A percentile compares a stretch with the other conserved stretches of the same genome.
These are phyloP conservation scores for Tychaedon coryphoeus DNA, from an alignment of 2,113 vertebrate genomes.

Conservation along the genomic window DNA sequence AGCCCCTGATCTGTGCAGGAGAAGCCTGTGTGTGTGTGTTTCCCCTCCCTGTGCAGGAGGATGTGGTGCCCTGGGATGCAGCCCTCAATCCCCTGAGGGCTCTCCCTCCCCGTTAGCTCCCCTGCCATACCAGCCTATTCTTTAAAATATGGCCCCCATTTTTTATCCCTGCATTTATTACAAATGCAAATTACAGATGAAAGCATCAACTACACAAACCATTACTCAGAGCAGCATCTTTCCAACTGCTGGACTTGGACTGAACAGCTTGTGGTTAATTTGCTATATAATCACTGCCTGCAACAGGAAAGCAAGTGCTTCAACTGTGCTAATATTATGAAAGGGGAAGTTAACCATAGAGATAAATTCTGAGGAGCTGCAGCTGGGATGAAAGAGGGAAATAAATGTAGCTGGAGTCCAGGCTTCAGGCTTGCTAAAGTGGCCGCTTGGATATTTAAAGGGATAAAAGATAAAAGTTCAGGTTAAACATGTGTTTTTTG, in stretches of 20 bases:
- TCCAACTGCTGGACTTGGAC: constrained; percentile 77
- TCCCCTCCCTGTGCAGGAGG: not conserved
- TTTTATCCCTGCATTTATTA: constrained; percentile 80
- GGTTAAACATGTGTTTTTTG: constrained; percentile 53
- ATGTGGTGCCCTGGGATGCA: constrained; percentile 19
- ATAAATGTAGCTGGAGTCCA: constrained; percentile 62
- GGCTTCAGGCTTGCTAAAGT: constrained; percentile 59
- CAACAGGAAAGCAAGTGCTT: constrained; percentile 74
- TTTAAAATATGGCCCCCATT: constrained; percentile 51
- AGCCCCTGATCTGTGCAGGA: not conserved
- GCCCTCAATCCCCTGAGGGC: constrained; percentile 40
- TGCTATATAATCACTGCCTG: constrained; percentile 83
- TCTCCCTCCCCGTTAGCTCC: not conserved
- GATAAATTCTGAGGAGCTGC: constrained; percentile 71
- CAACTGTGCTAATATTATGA: constrained; percentile 82
- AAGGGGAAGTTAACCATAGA: constrained; percentile 78
- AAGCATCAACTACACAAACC: constrained; percentile 78
- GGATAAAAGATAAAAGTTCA: constrained; percentile 59
- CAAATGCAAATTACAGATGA: constrained; percentile 80
- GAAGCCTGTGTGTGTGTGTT: not conserved
- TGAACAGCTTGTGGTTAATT: constrained; percentile 85
- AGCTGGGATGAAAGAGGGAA: constrained; percentile 69
- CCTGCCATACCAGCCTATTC: constrained; percentile 35
- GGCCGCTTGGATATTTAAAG: constrained; percentile 62
- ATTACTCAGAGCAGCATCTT: constrained; percentile 81